Evolutionary conservation across 1,140 invertebrate genomes (phyloP), one percentile per base, ranked within the genome.

Genomic region (Vollenhovia emeryi): DNA sequence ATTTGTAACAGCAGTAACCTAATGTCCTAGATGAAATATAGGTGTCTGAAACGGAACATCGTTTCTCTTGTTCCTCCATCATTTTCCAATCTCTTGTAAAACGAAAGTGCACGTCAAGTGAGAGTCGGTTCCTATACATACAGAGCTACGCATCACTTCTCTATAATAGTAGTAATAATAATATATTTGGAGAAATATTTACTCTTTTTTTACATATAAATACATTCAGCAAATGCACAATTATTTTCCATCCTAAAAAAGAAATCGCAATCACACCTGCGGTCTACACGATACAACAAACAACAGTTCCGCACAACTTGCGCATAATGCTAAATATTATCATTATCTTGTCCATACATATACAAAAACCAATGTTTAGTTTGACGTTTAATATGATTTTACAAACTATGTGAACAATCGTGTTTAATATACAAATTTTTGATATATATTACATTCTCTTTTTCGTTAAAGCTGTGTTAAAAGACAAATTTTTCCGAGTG

Each of bases 141-240:
- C 18, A n/a, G 7, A 60, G 3, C 15, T 2, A 59, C 55, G 1
- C 30, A 1, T 62, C 7, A n/a, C 24, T 33, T 62, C 18, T 52
- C 9, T 83, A 2, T 60, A n/a, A 6, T 43, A 74, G 33, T 68
- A 18, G 3, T 74, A 52, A 33, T 40, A 21, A 30, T 33, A 33
- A 40, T 71, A 50, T 66, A 36, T 68, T 8, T 27, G 33, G 40
- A 86, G 36, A 68, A 33, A 55, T 24, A 45, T 68, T 74, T 74
- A 36, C 52, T 69, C 7, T 59, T 88, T 88, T 71, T 83, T 66
- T 82, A 66, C 69, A 89, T 55, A 62, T 87, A 85, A 89, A 87
- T 85, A 83, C 52, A 83, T 69, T 86, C 36, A 45, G 59, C 18
- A 55, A 84, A 69, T 13, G 57, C 30, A 18, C 36, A 30, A 71